These are phyloP conservation scores for Tarsius wallacei DNA, from an alignment of 2,797 vertebrate species.

Conservation along the genomic window DNA sequence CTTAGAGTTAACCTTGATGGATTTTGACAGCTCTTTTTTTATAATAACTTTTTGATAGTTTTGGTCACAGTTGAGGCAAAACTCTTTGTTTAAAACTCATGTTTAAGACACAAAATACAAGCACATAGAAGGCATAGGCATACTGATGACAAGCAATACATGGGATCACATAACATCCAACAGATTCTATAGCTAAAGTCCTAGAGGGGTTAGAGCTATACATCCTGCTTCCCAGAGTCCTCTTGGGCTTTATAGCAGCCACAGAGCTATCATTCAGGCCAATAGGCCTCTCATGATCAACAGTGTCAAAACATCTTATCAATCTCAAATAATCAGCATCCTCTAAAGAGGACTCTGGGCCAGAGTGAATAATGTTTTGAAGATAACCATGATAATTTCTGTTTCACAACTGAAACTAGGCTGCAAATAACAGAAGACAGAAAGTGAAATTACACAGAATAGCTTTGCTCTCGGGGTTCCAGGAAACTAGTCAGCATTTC, in stretches of 20 bases:
- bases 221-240: not conserved
- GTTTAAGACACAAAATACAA: not conserved
- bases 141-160: not conserved
- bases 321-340: slow-evolving; percentile 56
- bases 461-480: not conserved
- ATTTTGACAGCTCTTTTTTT: slow-evolving; percentile 30
- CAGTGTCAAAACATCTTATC: slow-evolving; percentile 44
- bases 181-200: slow-evolving; percentile 5
- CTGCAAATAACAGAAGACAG: slow-evolving; percentile 51
- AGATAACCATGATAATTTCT: slow-evolving; percentile 33
- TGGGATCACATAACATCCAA: not conserved
- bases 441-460: slow-evolving; percentile 63
- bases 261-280: not conserved
- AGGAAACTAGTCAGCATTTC: slow-evolving; percentile 47
- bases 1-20: slow-evolving; percentile 14
- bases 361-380: slow-evolving; percentile 64
- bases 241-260: not conserved
- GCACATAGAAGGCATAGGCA: not conserved
- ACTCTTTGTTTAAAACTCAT: not conserved
- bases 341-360: slow-evolving; percentile 11
- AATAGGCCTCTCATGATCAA: not conserved
- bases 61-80: not conserved
- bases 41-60: slow-evolving; percentile 1
- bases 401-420: slow-evolving; percentile 39
- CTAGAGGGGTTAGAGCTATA: not conserved